Evolutionary conservation across 2,113 vertebrate species (phyloP), one percentile per base, ranked within the genome.

Genomic region (Progne subis): DNA sequence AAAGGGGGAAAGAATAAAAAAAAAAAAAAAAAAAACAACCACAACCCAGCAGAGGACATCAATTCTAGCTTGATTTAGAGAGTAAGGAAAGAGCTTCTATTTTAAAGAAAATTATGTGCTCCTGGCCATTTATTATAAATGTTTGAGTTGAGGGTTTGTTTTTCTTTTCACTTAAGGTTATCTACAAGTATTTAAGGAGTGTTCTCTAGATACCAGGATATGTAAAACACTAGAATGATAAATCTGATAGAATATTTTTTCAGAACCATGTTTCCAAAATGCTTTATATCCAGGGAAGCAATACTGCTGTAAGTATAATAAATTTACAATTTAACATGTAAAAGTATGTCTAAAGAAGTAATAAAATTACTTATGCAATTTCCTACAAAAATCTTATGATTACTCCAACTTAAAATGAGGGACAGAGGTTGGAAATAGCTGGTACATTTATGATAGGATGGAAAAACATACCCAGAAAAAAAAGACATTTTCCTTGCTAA

Each of bases 21-120:
- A 23, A 47, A 47, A 12, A 24, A 24, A 49, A 49, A 49, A 24
- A 94, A 86, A 94, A 89, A 97, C 94, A 86, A 97, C 92, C 44
- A 71, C 63, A 7, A 43, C 37, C 37, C 37, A 97, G 84, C 90
- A 91, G 86, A 97, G 88, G 63, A 92, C 88, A 96, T 67, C 95
- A 68, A 97, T 96, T 97, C 75, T 55, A 96, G 65, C 29, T 95
- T 88, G 79, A 96, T 77, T 94, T 43, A 86, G 44, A 75, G 34
- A 95, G 24, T n/a, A 94, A 88, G 53, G 87, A 53, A 88, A 96
- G 64, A 95, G 61, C 2, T 95, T 86, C 97, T 89, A 70, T 94
- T 96, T 96, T 69, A 82, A 97, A 97, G 52, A 90, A 82, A 96
- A 72, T 72, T 44, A 39, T 2, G 9, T 77, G 56, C 9, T 76